These are phyloP conservation scores for Philereme transversata DNA, from an alignment of 2,888 invertebrate species.

Conservation along the genomic window DNA sequence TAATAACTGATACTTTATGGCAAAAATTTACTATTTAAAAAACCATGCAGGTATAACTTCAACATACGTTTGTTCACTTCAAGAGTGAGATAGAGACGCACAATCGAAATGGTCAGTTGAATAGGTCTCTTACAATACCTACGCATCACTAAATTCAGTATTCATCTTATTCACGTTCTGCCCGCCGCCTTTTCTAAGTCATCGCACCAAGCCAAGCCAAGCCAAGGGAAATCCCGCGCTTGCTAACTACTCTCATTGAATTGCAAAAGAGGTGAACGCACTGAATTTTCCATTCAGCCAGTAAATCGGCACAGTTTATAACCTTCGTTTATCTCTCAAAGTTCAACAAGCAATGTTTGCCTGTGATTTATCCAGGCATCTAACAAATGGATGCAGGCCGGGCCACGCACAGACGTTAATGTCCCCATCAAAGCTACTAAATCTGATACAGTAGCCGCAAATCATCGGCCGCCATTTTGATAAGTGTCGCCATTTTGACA, in stretches of 20 bases:
- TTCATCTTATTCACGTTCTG: too few species aligned
- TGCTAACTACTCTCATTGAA: not conserved
- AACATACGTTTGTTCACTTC: too few species aligned
- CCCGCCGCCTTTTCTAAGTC: too few species aligned
- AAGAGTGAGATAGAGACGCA: too few species aligned
- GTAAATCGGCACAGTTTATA: constrained; percentile 1
- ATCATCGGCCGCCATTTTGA: constrained; percentile 49
- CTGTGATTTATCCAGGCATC: constrained; percentile 13
- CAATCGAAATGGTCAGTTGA: too few species aligned
- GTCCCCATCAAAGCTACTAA: constrained; percentile 42
- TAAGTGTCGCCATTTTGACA: constrained; percentile 49
- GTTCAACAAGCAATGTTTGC: constrained; percentile 12
- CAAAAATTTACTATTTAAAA: too few species aligned
- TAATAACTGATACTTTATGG: too few species aligned
- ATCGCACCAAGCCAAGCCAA: too few species aligned
- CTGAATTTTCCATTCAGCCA: not conserved
- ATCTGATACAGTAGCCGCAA: constrained; percentile 50
- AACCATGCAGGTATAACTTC: too few species aligned
- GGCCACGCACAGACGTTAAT: constrained; percentile 38
- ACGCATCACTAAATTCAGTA: too few species aligned
- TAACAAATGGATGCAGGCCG: constrained; percentile 17
- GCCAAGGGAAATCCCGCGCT: too few species aligned
- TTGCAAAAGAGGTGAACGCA: not conserved
- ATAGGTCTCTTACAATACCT: too few species aligned
- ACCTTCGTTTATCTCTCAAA: constrained; percentile 12